Evolutionary conservation across 2,797 vertebrate species (phyloP).

Genomic region (Oryzias sinensis): DNA sequence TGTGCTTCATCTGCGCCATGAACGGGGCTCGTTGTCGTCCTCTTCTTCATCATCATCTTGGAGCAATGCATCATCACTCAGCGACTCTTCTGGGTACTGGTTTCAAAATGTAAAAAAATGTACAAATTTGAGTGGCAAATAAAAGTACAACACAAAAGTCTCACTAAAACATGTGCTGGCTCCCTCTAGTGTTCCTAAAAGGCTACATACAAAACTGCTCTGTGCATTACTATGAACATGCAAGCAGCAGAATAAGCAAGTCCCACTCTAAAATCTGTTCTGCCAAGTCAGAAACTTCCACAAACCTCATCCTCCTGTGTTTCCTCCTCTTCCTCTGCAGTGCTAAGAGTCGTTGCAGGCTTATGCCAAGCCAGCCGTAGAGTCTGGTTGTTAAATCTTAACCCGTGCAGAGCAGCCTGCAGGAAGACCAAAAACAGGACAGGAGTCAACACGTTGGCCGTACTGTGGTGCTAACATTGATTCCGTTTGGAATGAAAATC

Average conservation of each 20-base stretch:
- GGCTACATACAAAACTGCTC: slow-evolving; percentile 8
- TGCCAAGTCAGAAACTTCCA: slow-evolving; percentile 17
- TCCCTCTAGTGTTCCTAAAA: slow-evolving; percentile 55
- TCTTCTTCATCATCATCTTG: slow-evolving; percentile 98
- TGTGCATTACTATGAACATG: background rate
- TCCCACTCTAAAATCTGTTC: background rate
- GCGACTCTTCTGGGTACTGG: slow-evolving; percentile 92
- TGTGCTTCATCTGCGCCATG: slow-evolving; percentile 95
- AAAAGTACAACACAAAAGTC: slow-evolving; percentile 1
- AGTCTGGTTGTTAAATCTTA: slow-evolving; percentile 88
- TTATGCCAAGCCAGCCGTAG: slow-evolving; percentile 94
- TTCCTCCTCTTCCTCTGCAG: slow-evolving; percentile 85
- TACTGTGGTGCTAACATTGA: too few species aligned
- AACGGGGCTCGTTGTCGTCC: slow-evolving; percentile 94
- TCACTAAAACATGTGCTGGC: slow-evolving; percentile 29
- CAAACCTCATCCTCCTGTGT: slow-evolving; percentile 95
- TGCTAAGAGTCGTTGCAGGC: slow-evolving; percentile 71
- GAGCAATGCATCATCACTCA: slow-evolving; percentile 91
- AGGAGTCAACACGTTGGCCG: too few species aligned
- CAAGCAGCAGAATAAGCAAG: background rate
- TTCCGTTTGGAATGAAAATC: background rate
- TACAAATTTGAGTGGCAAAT: background rate
- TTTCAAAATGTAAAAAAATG: slow-evolving; percentile 15
- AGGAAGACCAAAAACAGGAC: slow-evolving; percentile 1
- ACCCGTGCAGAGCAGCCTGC: slow-evolving; percentile 91